These are phyloP conservation scores for Drosophila acutilabella DNA, from an alignment of 2,888 invertebrate genomes.

Conservation along the genomic window DNA sequence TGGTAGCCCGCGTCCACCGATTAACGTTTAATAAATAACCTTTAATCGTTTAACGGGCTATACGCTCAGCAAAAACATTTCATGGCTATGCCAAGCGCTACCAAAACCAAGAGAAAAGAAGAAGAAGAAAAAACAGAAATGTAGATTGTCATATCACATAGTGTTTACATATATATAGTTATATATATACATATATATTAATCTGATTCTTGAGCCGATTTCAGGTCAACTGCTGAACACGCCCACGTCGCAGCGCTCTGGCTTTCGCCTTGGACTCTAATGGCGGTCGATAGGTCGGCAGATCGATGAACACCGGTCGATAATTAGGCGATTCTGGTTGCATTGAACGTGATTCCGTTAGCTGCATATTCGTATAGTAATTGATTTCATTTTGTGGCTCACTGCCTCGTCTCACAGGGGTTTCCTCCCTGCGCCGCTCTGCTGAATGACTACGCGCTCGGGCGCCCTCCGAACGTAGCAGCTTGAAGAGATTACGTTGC, in stretches of 20 bases:
- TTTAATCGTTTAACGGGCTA: neutral
- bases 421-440: neutral
- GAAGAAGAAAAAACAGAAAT: neutral
- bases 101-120: too few species aligned
- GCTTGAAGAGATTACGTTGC: conserved; percentile 82
- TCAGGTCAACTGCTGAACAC: conserved; percentile 41
- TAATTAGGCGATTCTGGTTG: conserved; percentile 80
- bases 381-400: conserved; percentile 55
- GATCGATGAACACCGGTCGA: conserved; percentile 86
- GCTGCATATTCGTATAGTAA: conserved; percentile 81
- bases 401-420: conserved; percentile 1
- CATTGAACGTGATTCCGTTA: conserved; percentile 74
- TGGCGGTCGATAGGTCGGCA: conserved; percentile 87
- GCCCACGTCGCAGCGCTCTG: conserved; percentile 28
- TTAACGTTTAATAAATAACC: neutral
- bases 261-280: conserved; percentile 22
- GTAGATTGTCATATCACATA: conserved; percentile 67
- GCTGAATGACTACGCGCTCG: conserved; percentile 34
- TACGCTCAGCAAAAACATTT: neutral
- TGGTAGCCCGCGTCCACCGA: conserved; percentile 27
- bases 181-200: conserved; percentile 2
- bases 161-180: conserved; percentile 57
- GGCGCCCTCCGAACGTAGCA: conserved; percentile 62
- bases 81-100: neutral
- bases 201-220: conserved; percentile 4